These are phyloP conservation scores for Equus przewalskii DNA, from an alignment of 2,113 vertebrate species.

Conservation along the genomic window DNA sequence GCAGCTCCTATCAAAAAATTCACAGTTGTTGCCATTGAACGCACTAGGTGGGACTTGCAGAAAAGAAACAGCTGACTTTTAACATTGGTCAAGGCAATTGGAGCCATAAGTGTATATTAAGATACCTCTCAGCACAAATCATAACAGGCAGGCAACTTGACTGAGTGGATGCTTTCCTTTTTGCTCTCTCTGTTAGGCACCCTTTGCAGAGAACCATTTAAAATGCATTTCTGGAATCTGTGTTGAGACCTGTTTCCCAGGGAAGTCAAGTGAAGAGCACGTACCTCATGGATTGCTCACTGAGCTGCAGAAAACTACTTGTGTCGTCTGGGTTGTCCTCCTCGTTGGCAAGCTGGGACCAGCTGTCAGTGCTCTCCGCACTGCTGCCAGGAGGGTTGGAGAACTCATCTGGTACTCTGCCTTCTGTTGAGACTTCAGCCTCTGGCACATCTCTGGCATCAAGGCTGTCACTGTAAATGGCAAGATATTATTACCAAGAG, in stretches of 20 bases:
- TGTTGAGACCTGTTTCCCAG: not conserved
- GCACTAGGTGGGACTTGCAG: not conserved
- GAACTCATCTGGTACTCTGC: slow-evolving; percentile 88
- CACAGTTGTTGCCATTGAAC: not conserved
- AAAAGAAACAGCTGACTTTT: not conserved
- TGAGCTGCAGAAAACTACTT: slow-evolving; percentile 97
- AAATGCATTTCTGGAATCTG: not conserved
- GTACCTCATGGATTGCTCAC: slow-evolving; percentile 94
- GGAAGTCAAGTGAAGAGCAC: not conserved
- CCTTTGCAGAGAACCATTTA: not conserved
- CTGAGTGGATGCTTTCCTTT: not conserved
- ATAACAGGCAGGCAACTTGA: not conserved
- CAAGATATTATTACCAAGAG: slow-evolving; percentile 39
- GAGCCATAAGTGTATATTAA: not conserved
- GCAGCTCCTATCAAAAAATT: not conserved
- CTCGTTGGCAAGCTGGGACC: slow-evolving; percentile 96
- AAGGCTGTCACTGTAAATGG: slow-evolving; percentile 69
- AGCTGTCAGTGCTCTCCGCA: slow-evolving; percentile 97
- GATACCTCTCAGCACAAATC: not conserved
- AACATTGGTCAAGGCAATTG: not conserved
- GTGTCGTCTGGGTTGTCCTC: slow-evolving; percentile 96
- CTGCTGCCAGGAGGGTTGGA: slow-evolving; percentile 94
- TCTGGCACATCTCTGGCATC: slow-evolving; percentile 75
- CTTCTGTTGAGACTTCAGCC: slow-evolving; percentile 82
- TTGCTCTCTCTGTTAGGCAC: not conserved